phyloP scores from a whole-genome alignment of 2,888 invertebrate species.

The Branchellion lobata region DNA sequence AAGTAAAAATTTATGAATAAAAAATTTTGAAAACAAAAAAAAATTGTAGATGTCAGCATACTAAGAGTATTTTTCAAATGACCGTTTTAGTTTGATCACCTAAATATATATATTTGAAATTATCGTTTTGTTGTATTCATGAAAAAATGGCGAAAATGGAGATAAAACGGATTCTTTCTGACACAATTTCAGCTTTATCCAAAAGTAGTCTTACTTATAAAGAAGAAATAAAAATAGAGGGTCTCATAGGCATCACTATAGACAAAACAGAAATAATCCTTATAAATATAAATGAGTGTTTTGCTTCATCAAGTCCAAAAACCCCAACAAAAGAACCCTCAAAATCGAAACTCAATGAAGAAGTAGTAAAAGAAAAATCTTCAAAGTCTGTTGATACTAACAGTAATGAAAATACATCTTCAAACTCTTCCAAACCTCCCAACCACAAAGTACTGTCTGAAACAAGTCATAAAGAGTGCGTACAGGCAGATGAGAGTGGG shows the following conservation, averaged over 20 bases:
- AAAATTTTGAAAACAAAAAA: background rate
- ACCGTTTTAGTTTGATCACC: background rate
- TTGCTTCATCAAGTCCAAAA: constrained; percentile 7
- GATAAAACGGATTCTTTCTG: constrained; percentile 39
- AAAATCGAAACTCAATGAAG: background rate
- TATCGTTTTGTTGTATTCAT: constrained; percentile 7
- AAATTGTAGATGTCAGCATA: background rate
- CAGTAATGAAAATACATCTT: background rate
- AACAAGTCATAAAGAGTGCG: constrained; percentile 37
- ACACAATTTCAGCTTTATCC: constrained; percentile 40
- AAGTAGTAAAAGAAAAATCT: constrained; percentile 15
- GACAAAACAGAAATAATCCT: constrained; percentile 48
- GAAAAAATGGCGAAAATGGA: constrained; percentile 31
- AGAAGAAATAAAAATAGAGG: constrained; percentile 45
- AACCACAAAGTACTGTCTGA: constrained; percentile 37
- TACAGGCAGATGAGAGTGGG: constrained; percentile 36
- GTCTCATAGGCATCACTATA: constrained; percentile 48
- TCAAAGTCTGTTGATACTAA: background rate
- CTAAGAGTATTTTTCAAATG: background rate
- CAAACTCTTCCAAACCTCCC: background rate
- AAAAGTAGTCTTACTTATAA: constrained; percentile 42
- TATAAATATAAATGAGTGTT: constrained; percentile 47
- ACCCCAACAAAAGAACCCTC: background rate
- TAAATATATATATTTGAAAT: background rate
- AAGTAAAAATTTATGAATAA: background rate